These are phyloP conservation scores for Cyprinodon diabolis DNA, from an alignment of 2,797 vertebrate genomes.

Conservation along the genomic window DNA sequence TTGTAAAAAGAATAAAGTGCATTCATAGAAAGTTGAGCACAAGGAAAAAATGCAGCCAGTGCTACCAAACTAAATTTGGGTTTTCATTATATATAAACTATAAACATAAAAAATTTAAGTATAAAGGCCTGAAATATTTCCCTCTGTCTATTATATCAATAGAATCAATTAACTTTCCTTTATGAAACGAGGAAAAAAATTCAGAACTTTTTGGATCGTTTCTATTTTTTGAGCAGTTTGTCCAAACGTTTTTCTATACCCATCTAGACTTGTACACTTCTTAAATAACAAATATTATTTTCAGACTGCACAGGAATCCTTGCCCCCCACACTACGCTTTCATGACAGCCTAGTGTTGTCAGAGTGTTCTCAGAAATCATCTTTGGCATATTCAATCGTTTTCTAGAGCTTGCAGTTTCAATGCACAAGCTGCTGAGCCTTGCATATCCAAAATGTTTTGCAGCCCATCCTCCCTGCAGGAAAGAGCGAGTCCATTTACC, in stretches of 20 bases:
- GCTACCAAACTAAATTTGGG: background rate
- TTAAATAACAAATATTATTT: background rate
- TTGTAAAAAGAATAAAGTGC: background rate
- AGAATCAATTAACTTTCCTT: background rate
- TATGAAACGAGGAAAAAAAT: background rate
- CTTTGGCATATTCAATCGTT: conserved; percentile 17
- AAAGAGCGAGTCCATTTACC: conserved; percentile 49
- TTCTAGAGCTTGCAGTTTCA: conserved; percentile 57
- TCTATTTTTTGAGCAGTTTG: background rate
- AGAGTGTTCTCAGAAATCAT: background rate
- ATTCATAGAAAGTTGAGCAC: background rate
- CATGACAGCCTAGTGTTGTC: background rate
- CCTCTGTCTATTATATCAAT: background rate
- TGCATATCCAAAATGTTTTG: conserved; percentile 57
- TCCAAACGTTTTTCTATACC: background rate
- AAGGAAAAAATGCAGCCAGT: background rate
- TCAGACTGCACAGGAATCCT: background rate
- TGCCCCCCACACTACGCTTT: background rate
- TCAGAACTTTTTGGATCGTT: background rate
- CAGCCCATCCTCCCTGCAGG: conserved; percentile 46
- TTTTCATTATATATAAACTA: background rate
- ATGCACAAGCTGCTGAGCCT: conserved; percentile 65
- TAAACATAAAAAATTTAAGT: background rate
- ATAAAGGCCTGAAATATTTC: background rate
- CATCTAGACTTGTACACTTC: background rate